phyloP scores from a whole-genome alignment of 2,797 vertebrate genomes.

The Pristis pectinata region DNA sequence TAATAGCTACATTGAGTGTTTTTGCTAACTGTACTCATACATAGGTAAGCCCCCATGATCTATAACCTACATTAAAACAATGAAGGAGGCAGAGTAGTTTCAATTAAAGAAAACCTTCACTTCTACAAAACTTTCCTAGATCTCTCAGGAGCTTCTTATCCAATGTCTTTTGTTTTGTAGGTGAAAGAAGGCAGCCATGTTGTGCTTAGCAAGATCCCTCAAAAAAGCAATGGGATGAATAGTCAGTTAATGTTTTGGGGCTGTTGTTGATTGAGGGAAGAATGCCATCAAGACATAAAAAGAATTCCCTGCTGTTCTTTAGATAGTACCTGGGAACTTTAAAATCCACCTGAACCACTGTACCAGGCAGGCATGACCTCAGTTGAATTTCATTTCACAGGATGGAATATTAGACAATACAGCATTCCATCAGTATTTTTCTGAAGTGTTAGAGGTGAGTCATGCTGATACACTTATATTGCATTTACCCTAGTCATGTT shows the following conservation, averaged over 20 bases:
- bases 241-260: background rate
- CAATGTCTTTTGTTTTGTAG: background rate
- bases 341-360: background rate
- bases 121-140: background rate
- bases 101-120: background rate
- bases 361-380: background rate
- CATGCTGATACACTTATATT: background rate
- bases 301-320: background rate
- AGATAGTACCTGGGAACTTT: background rate
- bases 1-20: background rate
- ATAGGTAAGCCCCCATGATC: background rate
- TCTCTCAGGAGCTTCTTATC: background rate
- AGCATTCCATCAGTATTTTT: background rate
- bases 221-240: background rate
- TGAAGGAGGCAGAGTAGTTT: background rate
- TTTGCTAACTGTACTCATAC: background rate
- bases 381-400: background rate
- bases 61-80: background rate
- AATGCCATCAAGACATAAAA: background rate
- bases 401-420: background rate
- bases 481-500: background rate
- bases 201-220: no score
- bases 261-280: background rate
- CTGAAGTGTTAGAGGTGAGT: background rate
- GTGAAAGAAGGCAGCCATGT: background rate